Conservation (phyloP, 2,797 vertebrate genomes). For the Danio kyathit region DNA sequence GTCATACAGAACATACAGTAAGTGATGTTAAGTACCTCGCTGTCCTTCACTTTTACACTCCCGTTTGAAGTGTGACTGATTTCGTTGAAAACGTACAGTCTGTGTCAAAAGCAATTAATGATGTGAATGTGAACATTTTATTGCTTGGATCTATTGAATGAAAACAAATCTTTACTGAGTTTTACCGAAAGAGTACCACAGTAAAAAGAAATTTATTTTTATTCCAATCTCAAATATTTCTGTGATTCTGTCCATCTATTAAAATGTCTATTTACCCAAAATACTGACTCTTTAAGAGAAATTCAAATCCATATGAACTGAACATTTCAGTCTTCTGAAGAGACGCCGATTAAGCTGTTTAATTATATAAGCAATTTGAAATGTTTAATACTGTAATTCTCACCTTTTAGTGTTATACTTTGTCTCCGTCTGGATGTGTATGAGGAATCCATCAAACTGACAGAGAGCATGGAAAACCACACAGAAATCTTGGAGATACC, state of each 20-base stretch:
- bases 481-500: constrained; percentile 49
- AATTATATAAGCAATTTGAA: background rate
- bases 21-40: background rate
- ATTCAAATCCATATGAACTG: too few relatives aligned
- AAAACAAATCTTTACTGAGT: too few relatives aligned
- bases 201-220: too few relatives aligned
- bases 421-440: constrained; percentile 50
- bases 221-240: too few relatives aligned
- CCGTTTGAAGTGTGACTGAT: background rate
- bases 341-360: background rate
- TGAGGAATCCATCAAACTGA: constrained; percentile 57
- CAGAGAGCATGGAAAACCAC: constrained; percentile 31
- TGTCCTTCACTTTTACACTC: background rate
- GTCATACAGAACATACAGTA: background rate
- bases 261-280: too few relatives aligned
- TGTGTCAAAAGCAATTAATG: background rate
- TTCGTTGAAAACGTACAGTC: background rate
- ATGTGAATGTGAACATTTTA: too few relatives aligned
- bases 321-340: too few relatives aligned
- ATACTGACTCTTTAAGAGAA: too few relatives aligned
- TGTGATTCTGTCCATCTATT: too few relatives aligned
- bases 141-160: too few relatives aligned
- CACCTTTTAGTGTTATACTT: constrained; percentile 50
- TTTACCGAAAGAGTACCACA: too few relatives aligned
- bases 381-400: background rate